Evolutionary conservation across 2,113 vertebrate species (phyloP).

Genomic region (Micromys minutus): DNA sequence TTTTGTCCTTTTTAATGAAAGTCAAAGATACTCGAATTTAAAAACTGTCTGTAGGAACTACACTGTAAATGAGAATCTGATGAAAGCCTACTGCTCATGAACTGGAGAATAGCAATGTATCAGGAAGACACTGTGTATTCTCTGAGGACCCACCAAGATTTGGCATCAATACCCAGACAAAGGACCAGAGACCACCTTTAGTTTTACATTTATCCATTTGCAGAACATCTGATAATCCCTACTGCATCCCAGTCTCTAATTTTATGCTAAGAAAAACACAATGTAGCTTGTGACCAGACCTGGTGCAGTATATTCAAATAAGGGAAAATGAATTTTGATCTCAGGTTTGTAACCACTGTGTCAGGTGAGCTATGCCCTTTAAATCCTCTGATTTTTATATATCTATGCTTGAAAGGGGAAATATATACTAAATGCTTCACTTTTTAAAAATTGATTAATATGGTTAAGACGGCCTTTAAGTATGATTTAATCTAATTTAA

Average conservation of each 20-base stretch:
- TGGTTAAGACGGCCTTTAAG: conserved; percentile 38
- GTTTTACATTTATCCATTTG: conserved; percentile 3
- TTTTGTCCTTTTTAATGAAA: neutral
- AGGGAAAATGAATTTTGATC: neutral
- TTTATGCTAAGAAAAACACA: conserved; percentile 2
- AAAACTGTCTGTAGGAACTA: neutral
- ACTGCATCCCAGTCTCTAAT: neutral
- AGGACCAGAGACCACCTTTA: neutral
- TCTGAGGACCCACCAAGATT: neutral
- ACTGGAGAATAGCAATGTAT: neutral
- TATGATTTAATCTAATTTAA: neutral
- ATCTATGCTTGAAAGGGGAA: conserved; percentile 39
- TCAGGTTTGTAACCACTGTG: neutral
- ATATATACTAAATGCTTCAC: conserved; percentile 23
- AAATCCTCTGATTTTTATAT: conserved; percentile 23
- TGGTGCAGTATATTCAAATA: neutral
- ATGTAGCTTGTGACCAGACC: neutral
- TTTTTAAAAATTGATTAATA: conserved; percentile 29
- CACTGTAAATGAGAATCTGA: neutral
- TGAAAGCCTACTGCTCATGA: neutral
- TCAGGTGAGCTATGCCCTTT: neutral
- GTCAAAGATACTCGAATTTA: neutral
- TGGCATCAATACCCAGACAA: neutral
- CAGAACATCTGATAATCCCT: neutral
- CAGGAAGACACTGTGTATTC: neutral